Base-by-base conservation (phyloP, 2,797 vertebrate species). In the Chaenodraco wilsoni region DNA sequence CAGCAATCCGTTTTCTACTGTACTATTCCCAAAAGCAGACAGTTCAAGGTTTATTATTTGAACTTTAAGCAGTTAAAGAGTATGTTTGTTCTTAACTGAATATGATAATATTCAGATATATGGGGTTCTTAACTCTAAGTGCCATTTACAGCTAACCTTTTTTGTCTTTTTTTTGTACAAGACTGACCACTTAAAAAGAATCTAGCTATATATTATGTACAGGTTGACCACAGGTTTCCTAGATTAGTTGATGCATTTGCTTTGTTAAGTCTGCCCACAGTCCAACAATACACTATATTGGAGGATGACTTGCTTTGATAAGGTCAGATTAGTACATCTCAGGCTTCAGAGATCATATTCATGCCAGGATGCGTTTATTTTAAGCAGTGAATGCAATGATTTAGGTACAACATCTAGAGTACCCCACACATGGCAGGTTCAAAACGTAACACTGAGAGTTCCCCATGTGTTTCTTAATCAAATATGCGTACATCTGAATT, bases 171-270 rank as follows among this genome's bases (percentile, higher is more conserved):
- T 89, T 84, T 58, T 49, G 4, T 93, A 94, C 91, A 94, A 84
- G 81, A 89, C 84, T 72, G 90, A 91, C 86, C 33, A 92, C 86
- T 84, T 84, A 87, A 77, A 88, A 90, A 88, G 90, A 88, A 84
- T 62, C 88, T 85, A 81, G 84, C 78, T 91, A 85, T 91, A 84
- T 90, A 78, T 65, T 92, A 92, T 95, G 78, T 95, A 95, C 92
- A 95, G 65, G 78, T 89, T 94, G 89, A 93, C 88, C 91, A 94
- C 92, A 92, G 87, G 87, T 88, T 88, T 91, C 83, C 88, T 91
- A 93, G 76, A 87, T 90, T 85, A 91, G 72, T 89, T 87, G 82
- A 83, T 88, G 89, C 72, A 85, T 88, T 88, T 79, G 68, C 91
- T 81, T 23, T 1, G 23, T 73, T 57, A 43, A 1, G 41, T 72